Evolutionary conservation across 2,888 invertebrate species (phyloP), one percentile per base, ranked within the genome.

Genomic region (Acanthopleura granulata): DNA sequence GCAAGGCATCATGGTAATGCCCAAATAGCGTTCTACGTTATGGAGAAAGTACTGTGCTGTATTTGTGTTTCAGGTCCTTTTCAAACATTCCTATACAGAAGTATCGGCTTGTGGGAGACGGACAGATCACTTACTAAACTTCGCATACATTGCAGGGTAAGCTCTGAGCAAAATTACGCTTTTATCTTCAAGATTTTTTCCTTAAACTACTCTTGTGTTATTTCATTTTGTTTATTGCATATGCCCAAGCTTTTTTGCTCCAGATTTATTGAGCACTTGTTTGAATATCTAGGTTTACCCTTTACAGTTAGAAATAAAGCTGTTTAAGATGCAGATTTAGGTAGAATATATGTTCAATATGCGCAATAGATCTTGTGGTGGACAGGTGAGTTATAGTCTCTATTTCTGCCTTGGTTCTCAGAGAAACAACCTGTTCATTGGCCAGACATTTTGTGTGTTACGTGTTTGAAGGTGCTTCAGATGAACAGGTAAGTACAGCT

Each of bases 121-220:
- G 16, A 90, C 91, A 9, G 91, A 92, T 79, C 91, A 91, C 82
- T 91, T 93, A 18, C 89, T 92, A 82, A 92, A 93, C 86, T 93
- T 93, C 88, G 93, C 93, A 40, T 94, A 93, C 83, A 93, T 93
- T 82, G 92, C 93, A 62, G 93, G 93, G 93, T 93, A 89, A 90
- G 88, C 12, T 57, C 6, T 57, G 51, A 40, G 40, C 40, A 40
- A 40, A 40, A 9, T 3, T 40, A 40, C 9, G 40, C 40, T 40
- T 6, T 40, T 40, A 40, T 40, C 40, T 40, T 40, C 4, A 6
- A 9, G 40, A 40, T 40, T 40, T 40, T 40, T 9, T 40, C 40
- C 40, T 3, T 40, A 3, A 40, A 9, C 9, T 40, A 40, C 40
- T 40, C 9, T 3, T 40, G 9, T 9, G 40, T 9, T 40, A 40